Evolutionary conservation across 1,140 invertebrate genomes (phyloP), one percentile per base, ranked within the genome.

Genomic region (Heliconius himera): DNA sequence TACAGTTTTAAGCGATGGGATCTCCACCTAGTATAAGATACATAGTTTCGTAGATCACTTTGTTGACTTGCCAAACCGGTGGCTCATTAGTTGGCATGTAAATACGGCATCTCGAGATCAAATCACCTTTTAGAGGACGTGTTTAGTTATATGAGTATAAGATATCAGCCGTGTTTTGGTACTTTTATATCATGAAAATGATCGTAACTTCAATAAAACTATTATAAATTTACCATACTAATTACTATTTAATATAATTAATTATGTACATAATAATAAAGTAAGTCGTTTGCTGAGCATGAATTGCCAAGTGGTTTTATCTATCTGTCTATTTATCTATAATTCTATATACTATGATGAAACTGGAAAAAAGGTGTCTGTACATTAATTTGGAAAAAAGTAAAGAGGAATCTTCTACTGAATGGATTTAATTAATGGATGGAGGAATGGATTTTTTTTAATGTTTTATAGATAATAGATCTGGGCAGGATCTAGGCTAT

Each of bases 1-100:
- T n/a, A n/a, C n/a, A n/a, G n/a, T n/a, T n/a, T n/a, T n/a, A n/a
- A n/a, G n/a, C n/a, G n/a, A n/a, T n/a, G n/a, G n/a, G n/a, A n/a
- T n/a, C n/a, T n/a, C n/a, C n/a, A n/a, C n/a, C n/a, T n/a, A n/a
- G n/a, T n/a, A 72, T 51, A 13, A 51, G 36, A 78, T 46, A 26
- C 71, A 46, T 78, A 46, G 33, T 73, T 78, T 78, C 60, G 49
- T 78, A 70, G 60, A 70, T 38, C 26, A 18, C 46, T 78, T 41
- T 22, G 70, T 66, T 70, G 71, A 78, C 71, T 36, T 51, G 51
- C 77, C 77, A 73, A 78, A 78, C 77, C 72, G 75, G 75, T 77
- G 75, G 75, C 18, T 29, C 75, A 77, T 70, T 38, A 70, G 46
- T 71, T 77, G 75, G 66, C 41, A 70, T 76, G 41, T 49, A 66